Conservation (phyloP, 2,797 vertebrate species). For the Thripadectes ignobilis region DNA sequence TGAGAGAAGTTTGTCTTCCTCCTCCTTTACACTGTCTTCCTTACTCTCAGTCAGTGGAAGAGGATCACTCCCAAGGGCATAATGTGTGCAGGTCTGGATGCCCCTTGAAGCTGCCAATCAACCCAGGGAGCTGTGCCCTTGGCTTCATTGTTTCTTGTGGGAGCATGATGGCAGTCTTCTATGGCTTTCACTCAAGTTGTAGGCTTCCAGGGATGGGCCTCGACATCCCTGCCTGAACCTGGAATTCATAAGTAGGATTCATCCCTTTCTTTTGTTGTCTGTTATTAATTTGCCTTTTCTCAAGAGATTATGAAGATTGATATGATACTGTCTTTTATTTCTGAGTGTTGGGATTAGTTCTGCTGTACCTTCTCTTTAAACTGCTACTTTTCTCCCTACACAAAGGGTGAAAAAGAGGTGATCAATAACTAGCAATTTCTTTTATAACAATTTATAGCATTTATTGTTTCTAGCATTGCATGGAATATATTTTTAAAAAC, state of each 20-base stretch:
- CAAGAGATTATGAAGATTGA: not conserved
- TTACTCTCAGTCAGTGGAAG: not conserved
- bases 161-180: rapidly evolving
- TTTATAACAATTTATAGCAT: not conserved
- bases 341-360: not conserved
- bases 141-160: rapidly evolving
- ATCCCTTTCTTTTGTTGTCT: not conserved
- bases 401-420: not conserved
- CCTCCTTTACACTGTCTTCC: not conserved
- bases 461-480: not conserved
- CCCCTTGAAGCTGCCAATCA: not conserved
- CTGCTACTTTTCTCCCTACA: not conserved
- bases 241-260: not conserved
- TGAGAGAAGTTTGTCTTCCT: not conserved
- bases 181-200: not conserved
- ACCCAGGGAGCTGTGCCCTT: not conserved
- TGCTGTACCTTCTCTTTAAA: not conserved
- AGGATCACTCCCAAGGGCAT: not conserved
- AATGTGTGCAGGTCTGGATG: rapidly evolving
- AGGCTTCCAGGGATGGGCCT: not conserved
- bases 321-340: not conserved
- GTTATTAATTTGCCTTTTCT: not conserved
- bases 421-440: not conserved
- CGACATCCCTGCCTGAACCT: not conserved
- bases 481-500: not conserved